These are phyloP conservation scores for Galaxias olidus DNA, from an alignment of 2,797 vertebrate genomes.

Conservation along the genomic window DNA sequence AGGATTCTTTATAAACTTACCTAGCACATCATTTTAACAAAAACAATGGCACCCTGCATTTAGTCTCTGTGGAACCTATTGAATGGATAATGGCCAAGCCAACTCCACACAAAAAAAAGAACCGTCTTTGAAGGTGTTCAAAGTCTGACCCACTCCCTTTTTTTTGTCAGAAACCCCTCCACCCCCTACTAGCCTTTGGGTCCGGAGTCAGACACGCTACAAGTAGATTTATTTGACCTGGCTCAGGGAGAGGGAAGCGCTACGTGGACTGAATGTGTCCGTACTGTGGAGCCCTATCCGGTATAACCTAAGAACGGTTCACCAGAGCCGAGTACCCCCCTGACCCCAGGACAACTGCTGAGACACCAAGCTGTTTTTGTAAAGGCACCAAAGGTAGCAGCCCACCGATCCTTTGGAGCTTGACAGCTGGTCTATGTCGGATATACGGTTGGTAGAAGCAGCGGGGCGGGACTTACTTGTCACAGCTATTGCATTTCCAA, in stretches of 20 bases:
- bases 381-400: background rate
- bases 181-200: background rate
- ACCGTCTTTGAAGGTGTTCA: too few relatives aligned
- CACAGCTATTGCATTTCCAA: constrained; percentile 26
- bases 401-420: background rate
- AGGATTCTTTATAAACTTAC: too few relatives aligned
- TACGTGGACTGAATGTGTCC: constrained; percentile 40
- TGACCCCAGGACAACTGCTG: constrained; percentile 45
- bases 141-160: too few relatives aligned
- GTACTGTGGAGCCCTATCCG: constrained; percentile 16
- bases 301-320: constrained; percentile 45
- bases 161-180: too few relatives aligned
- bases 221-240: constrained; percentile 49
- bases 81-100: too few relatives aligned
- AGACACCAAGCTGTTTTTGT: constrained; percentile 11
- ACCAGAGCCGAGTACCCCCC: constrained; percentile 35
- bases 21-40: too few relatives aligned
- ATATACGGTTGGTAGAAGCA: background rate
- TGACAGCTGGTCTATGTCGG: constrained; percentile 1
- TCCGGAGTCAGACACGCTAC: constrained; percentile 32
- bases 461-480: constrained; percentile 17
- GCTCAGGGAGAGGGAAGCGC: constrained; percentile 35
- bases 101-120: too few relatives aligned
- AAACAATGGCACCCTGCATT: too few relatives aligned
- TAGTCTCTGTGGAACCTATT: too few relatives aligned